Base-by-base conservation (phyloP, 2,888 invertebrate genomes). In the Thereva unica region DNA sequence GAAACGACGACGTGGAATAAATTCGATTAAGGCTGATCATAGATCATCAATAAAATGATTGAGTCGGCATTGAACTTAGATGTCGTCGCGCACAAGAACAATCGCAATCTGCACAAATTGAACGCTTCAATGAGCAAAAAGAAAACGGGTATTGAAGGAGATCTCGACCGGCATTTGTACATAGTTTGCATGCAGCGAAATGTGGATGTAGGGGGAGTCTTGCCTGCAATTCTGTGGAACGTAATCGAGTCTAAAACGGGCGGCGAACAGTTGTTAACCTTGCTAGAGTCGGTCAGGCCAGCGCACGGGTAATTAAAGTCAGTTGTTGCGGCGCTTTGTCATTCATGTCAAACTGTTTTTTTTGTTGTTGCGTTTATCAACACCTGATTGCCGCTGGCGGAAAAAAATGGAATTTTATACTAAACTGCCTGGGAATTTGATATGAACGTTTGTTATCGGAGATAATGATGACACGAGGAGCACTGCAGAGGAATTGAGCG, bases 31-130 rank as follows among this genome's bases (percentile, higher is more conserved):
- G 23, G 23, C 23, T 23, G 23, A 23, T 23, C 23, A 23, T 23
- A 23, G 23, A 23, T 23, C 23, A 23, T 23, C 23, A 23, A 23
- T 23, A 23, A 23, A 23, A 23, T 23, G 23, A 35, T 44, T 41
- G 44, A 44, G 10, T 44, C 44, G 56, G 10, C 56, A 42, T 56
- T 56, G 56, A 56, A 56, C 56, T 56, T 56, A 23, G 42, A 44
- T 56, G 44, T 56, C 42, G 42, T 42, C 44, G 23, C 56, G 35
- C 12, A 4, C 8, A 23, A 34, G 44, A 44, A 8, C 44, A 5
- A 9, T 42, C 5, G 47, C 47, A 47, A 47, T 5, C 23, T 7
- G 4, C 41, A 5, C 34, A 56, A 35, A 10, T 6, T 34, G 56
- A 56, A 42, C 42, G 56, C 41, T 56, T 44, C 56, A 34, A 34